Percentiles rank a stretch among this genome's conserved stretches.
phyloP scores from a whole-genome alignment of 2,888 invertebrate genomes.

The Cremastinae sp. region DNA sequence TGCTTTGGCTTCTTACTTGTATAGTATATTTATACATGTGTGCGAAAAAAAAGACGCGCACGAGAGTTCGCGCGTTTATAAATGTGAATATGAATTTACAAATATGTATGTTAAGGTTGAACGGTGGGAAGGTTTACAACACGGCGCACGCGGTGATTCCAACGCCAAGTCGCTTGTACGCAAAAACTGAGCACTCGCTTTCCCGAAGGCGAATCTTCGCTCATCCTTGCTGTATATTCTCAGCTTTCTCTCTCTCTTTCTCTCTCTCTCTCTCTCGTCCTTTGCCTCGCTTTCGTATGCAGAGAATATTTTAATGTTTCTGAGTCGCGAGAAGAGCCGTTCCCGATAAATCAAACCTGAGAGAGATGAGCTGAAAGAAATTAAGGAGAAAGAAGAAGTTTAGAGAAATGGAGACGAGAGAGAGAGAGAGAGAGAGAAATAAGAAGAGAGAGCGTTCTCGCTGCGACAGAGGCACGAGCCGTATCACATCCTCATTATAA shows the following conservation, averaged over 20 bases:
- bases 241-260: background rate
- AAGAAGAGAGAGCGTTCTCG: slow-evolving; percentile 35
- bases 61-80: background rate
- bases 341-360: slow-evolving; percentile 61
- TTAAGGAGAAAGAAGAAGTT: slow-evolving; percentile 19
- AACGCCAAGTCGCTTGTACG: slow-evolving; percentile 19
- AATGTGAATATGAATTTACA: background rate
- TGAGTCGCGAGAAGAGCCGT: slow-evolving; percentile 67
- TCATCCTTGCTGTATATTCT: slow-evolving; percentile 45
- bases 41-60: background rate
- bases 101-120: slow-evolving; percentile 10
- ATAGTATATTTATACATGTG: slow-evolving; percentile 17
- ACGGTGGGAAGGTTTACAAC: slow-evolving; percentile 59
- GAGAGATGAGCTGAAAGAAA: slow-evolving; percentile 47
- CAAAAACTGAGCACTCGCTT: slow-evolving; percentile 28
- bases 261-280: background rate
- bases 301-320: slow-evolving; percentile 67
- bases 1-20: slow-evolving; percentile 39
- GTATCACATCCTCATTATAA: slow-evolving; percentile 76
- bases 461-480: slow-evolving; percentile 61
- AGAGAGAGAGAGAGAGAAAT: slow-evolving; percentile 50
- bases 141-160: slow-evolving; percentile 47
- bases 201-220: slow-evolving; percentile 49
- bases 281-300: slow-evolving; percentile 46
- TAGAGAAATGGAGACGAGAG: slow-evolving; percentile 33